Conservation (phyloP, 1,140 invertebrate genomes). For the Platorchestia sp. region DNA sequence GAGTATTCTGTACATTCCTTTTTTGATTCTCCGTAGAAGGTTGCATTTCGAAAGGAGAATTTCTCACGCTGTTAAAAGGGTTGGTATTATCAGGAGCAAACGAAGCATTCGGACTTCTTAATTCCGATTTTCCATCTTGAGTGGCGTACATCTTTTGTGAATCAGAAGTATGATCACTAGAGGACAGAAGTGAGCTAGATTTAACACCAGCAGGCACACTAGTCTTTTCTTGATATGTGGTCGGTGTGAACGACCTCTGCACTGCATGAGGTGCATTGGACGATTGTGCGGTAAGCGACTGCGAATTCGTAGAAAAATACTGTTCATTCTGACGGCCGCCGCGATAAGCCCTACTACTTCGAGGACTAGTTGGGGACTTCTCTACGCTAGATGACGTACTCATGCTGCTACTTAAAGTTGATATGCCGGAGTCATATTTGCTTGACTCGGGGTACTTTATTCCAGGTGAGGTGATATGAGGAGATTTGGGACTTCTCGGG, state of each 20-base stretch:
- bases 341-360: conserved; percentile 27
- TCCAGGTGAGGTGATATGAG: conserved; percentile 80
- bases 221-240: conserved; percentile 23
- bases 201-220: neutral
- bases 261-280: neutral
- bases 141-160: neutral
- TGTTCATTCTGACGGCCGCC: conserved; percentile 10
- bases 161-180: neutral
- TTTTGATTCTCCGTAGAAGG: neutral
- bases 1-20: neutral
- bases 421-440: conserved; percentile 86
- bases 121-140: neutral
- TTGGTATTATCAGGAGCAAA: neutral
- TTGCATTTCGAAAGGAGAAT: neutral
- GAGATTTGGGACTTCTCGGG: conserved; percentile 76
- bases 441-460: conserved; percentile 78
- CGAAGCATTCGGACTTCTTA: neutral
- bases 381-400: conserved; percentile 81
- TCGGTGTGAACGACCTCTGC: neutral
- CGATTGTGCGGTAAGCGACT: neutral
- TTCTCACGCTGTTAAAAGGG: neutral
- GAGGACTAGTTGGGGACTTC: conserved; percentile 79
- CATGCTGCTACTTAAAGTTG: conserved; percentile 81
- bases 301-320: conserved; percentile 7
- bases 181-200: neutral